Evolutionary conservation across 2,113 vertebrate genomes (phyloP).

Genomic region (Takifugu bimaculatus): DNA sequence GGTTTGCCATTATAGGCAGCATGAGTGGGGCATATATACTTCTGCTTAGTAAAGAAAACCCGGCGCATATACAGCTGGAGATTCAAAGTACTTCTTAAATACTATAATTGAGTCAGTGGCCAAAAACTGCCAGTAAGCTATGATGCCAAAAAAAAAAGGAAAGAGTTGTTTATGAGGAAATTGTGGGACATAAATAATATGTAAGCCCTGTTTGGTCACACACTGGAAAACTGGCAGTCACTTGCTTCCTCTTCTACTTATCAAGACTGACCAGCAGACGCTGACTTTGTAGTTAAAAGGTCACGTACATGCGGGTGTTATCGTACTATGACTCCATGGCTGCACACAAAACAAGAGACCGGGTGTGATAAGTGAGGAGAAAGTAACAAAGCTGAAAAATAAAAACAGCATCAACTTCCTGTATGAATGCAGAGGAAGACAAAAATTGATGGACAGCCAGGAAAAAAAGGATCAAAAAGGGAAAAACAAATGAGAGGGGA

Average conservation of each 20-base stretch:
- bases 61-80: slow-evolving; percentile 39
- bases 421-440: slow-evolving; percentile 35
- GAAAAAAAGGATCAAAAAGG: slow-evolving; percentile 1
- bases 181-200: slow-evolving; percentile 60
- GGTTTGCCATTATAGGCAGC: too few relatives aligned
- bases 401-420: slow-evolving; percentile 57
- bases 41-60: slow-evolving; percentile 2
- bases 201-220: slow-evolving; percentile 42
- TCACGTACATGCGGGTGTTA: slow-evolving; percentile 57
- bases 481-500: not conserved
- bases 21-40: too few relatives aligned
- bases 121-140: slow-evolving; percentile 31
- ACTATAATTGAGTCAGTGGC: slow-evolving; percentile 32
- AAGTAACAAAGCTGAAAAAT: slow-evolving; percentile 50
- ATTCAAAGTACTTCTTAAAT: slow-evolving; percentile 38
- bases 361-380: slow-evolving; percentile 54
- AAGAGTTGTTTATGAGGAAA: slow-evolving; percentile 62
- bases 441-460: slow-evolving; percentile 1
- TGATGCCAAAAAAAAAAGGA: slow-evolving; percentile 30
- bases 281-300: slow-evolving; percentile 49
- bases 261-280: slow-evolving; percentile 62
- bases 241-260: slow-evolving; percentile 66
- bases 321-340: slow-evolving; percentile 41
- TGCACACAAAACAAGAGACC: slow-evolving; percentile 58
- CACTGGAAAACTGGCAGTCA: slow-evolving; percentile 61